Percentiles rank a stretch among this genome's conserved stretches.
Conservation (phyloP, 2,888 invertebrate genomes). For the Drosophila nr. fundita region DNA sequence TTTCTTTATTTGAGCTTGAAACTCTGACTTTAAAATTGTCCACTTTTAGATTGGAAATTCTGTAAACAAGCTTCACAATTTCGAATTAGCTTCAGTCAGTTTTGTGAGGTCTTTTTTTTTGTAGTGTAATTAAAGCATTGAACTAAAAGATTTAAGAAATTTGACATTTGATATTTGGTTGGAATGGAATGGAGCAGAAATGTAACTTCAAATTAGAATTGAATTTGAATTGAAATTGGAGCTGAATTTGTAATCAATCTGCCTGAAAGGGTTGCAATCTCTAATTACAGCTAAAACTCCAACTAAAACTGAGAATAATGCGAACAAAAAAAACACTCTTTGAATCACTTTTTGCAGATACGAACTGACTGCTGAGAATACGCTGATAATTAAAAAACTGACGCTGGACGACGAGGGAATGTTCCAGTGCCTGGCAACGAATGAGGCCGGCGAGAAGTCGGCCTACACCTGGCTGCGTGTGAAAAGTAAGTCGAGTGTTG, state of each 20-base stretch:
- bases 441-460: slow-evolving; percentile 95
- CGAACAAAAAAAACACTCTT: neutral
- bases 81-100: no score
- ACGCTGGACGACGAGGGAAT: slow-evolving; percentile 95
- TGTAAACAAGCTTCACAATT: no score
- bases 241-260: neutral
- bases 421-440: slow-evolving; percentile 97
- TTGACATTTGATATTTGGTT: no score
- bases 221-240: neutral
- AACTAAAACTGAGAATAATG: neutral
- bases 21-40: neutral
- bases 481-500: slow-evolving; percentile 92
- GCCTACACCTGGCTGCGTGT: slow-evolving; percentile 96
- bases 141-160: no score
- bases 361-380: slow-evolving; percentile 92
- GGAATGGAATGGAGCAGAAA: neutral
- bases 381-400: slow-evolving; percentile 91
- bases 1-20: neutral
- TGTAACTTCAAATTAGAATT: neutral
- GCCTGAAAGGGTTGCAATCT: neutral
- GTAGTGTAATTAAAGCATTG: no score
- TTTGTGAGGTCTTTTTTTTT: no score
- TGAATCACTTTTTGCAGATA: slow-evolving; percentile 86
- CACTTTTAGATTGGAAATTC: no score
- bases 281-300: neutral